These are phyloP conservation scores for Callorhinus ursinus DNA, from an alignment of 2,113 vertebrate species.

Conservation along the genomic window DNA sequence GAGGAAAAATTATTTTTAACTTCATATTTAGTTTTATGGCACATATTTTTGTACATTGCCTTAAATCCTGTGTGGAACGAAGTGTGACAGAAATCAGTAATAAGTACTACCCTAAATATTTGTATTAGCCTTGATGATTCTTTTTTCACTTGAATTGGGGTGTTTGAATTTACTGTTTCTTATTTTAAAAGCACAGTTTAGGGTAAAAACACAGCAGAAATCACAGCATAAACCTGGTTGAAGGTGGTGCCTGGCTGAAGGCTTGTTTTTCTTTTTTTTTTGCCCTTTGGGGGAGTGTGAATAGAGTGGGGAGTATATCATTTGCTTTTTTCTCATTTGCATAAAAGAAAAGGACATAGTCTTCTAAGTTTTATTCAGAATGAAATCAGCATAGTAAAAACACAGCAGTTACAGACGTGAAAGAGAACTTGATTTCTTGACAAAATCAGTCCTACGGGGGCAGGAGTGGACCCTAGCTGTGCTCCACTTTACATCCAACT, in stretches of 20 bases:
- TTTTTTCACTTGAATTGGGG: not conserved
- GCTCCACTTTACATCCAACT: not conserved
- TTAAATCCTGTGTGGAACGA: not conserved
- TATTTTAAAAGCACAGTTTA: not conserved
- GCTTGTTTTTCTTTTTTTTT: not conserved
- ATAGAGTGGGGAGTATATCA: no score
- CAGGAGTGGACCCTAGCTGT: not conserved
- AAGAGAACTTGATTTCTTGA: not conserved
- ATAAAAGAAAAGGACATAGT: not conserved
- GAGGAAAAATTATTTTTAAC: not conserved
- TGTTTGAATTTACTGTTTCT: not conserved
- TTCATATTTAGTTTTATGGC: not conserved
- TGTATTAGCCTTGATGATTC: not conserved
- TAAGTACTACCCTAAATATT: not conserved
- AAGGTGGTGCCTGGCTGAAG: not conserved
- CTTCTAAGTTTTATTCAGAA: conserved; percentile 63
- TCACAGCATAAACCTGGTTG: not conserved
- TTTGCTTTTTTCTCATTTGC: not conserved
- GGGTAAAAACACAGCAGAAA: not conserved
- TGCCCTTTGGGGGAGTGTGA: not conserved
- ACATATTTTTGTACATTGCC: not conserved
- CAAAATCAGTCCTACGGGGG: not conserved
- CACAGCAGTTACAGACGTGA: not conserved
- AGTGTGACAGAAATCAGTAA: not conserved
- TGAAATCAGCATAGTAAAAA: not conserved